These are phyloP conservation scores for Scaptomyza cyrtandrae DNA, from an alignment of 2,888 invertebrate species.

Conservation along the genomic window DNA sequence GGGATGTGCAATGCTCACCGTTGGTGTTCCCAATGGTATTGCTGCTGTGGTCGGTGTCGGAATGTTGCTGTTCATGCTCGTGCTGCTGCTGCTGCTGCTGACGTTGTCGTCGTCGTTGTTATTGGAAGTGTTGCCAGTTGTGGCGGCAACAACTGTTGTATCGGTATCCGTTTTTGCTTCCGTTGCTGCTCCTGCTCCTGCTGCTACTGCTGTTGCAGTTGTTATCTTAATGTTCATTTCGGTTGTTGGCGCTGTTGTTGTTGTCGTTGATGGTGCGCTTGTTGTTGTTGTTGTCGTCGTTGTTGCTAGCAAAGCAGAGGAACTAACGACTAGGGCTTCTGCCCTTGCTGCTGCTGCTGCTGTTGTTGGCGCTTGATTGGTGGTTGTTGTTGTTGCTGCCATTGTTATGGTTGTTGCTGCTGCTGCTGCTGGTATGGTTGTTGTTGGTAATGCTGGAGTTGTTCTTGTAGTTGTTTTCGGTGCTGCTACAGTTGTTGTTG, in stretches of 20 bases:
- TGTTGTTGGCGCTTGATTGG: conserved; percentile 27
- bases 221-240: conserved; percentile 26
- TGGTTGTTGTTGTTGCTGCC: conserved; percentile 3
- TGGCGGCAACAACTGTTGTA: conserved; percentile 20
- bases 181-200: conserved; percentile 6
- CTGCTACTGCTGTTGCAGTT: conserved; percentile 22
- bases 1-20: conserved; percentile 79
- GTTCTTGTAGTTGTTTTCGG: conserved; percentile 21
- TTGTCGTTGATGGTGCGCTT: conserved; percentile 16
- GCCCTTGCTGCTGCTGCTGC: conserved; percentile 23
- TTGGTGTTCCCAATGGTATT: conserved; percentile 40
- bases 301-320: conserved; percentile 16
- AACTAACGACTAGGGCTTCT: conserved; percentile 15
- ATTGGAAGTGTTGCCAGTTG: conserved; percentile 27
- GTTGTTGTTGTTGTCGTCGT: conserved; percentile 34
- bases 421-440: conserved; percentile 25
- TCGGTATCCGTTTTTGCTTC: conserved; percentile 33
- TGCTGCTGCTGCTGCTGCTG: background rate
- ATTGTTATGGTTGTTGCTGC: conserved; percentile 22
- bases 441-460: conserved; percentile 16
- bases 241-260: conserved; percentile 35
- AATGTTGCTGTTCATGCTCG: conserved; percentile 6
- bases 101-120: conserved; percentile 7
- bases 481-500: conserved; percentile 19
- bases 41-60: conserved; percentile 8